Percentiles rank a stretch among this genome's conserved stretches.
phyloP scores from a whole-genome alignment of 2,888 invertebrate genomes.

The Drosophila emarginata region DNA sequence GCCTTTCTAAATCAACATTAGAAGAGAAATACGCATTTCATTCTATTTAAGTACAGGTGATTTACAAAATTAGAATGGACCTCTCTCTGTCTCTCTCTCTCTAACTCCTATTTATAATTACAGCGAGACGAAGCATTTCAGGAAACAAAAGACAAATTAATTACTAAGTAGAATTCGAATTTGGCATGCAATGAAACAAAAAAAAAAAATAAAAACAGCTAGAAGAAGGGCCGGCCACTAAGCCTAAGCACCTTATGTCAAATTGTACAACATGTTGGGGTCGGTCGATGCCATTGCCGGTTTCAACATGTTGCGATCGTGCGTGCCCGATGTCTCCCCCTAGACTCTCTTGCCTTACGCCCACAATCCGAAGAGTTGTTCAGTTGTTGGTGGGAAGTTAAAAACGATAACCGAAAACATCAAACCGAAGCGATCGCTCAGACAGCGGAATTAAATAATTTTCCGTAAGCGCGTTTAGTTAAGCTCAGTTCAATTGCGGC shows the following conservation, averaged over 20 bases:
- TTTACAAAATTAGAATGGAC: not conserved
- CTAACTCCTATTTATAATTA: not conserved
- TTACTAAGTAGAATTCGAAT: not conserved
- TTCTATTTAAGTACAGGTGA: conserved; percentile 1
- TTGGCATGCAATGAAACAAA: not conserved
- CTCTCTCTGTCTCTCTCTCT: not conserved
- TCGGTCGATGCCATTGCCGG: not conserved
- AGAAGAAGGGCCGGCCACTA: conserved; percentile 16
- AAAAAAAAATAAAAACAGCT: conserved; percentile 20
- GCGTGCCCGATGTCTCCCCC: not conserved
- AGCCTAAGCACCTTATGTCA: no score
- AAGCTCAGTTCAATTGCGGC: conserved; percentile 79
- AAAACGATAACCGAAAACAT: conserved; percentile 21
- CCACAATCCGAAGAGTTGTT: conserved; percentile 25
- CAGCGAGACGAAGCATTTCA: not conserved
- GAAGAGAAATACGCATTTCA: not conserved
- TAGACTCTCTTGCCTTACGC: conserved; percentile 10
- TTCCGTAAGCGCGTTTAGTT: conserved; percentile 64
- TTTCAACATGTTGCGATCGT: conserved; percentile 14
- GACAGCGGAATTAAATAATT: conserved; percentile 69
- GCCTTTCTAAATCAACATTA: conserved; percentile 30
- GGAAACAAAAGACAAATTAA: conserved; percentile 6
- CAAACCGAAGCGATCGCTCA: conserved; percentile 20
- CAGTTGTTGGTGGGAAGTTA: conserved; percentile 9
- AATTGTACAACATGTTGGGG: conserved; percentile 19